These are phyloP conservation scores for Phoenicopterus ruber DNA, from an alignment of 2,113 vertebrate genomes.

Conservation along the genomic window DNA sequence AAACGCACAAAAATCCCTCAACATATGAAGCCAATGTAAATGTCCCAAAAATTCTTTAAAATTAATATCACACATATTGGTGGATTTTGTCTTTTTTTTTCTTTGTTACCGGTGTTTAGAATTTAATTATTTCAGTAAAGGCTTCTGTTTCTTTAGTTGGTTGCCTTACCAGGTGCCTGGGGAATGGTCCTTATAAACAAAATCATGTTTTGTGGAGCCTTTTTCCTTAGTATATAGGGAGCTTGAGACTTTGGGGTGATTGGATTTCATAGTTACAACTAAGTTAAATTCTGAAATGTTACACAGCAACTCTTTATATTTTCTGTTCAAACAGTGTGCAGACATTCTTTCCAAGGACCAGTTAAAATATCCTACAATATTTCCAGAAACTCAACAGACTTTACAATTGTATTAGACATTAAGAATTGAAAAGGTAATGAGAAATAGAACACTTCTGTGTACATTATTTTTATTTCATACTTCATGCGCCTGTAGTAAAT, in stretches of 20 bases:
- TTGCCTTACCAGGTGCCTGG: not conserved
- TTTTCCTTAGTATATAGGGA: not conserved
- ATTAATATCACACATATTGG: not conserved
- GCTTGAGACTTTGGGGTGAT: not conserved
- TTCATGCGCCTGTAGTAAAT: not conserved
- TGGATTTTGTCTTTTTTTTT: not conserved
- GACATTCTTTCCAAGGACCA: constrained; percentile 8
- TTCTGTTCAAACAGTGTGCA: not conserved
- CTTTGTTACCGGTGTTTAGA: not conserved
- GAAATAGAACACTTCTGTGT: not conserved
- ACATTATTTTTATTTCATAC: not conserved
- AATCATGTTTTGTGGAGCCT: not conserved
- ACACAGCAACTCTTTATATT: constrained; percentile 33
- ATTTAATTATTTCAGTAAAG: not conserved
- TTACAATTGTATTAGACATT: not conserved
- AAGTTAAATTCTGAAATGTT: constrained; percentile 7
- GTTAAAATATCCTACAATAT: constrained; percentile 22
- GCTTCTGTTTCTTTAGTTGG: not conserved
- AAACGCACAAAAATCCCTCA: not conserved
- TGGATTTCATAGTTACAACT: not conserved
- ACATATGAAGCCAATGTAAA: not conserved
- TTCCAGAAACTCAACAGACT: constrained; percentile 15
- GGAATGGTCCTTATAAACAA: not conserved
- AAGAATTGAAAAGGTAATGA: not conserved
- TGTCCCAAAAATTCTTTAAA: not conserved